A percentile compares a stretch with the other conserved stretches of the same genome.
These are phyloP conservation scores for Pygoscelis antarcticus DNA, from an alignment of 2,113 vertebrate genomes.

Conservation along the genomic window DNA sequence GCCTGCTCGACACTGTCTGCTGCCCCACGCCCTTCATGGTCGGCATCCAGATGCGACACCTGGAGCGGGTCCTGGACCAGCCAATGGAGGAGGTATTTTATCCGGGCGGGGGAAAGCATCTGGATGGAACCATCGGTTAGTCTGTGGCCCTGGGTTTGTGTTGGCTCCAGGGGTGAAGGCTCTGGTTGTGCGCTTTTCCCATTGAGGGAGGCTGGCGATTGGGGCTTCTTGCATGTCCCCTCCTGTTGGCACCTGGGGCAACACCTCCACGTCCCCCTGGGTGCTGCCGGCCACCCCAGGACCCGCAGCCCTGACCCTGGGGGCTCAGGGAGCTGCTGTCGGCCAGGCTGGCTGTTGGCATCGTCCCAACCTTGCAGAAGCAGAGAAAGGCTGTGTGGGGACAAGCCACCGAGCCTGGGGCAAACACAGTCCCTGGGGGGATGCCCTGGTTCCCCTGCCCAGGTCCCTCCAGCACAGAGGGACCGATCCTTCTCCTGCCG, in stretches of 20 bases:
- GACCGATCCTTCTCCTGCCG: background rate
- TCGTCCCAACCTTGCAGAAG: background rate
- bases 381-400: background rate
- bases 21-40: conserved; percentile 95
- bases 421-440: background rate
- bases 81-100: conserved; percentile 80
- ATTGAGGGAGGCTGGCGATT: background rate
- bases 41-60: conserved; percentile 86
- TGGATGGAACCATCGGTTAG: fast-evolving
- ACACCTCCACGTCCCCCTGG: fast-evolving
- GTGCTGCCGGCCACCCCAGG: background rate
- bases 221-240: background rate
- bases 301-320: background rate
- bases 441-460: background rate
- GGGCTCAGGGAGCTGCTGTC: background rate
- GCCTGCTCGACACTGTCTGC: conserved; percentile 90
- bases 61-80: conserved; percentile 81
- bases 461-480: background rate
- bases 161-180: background rate
- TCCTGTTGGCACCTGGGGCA: background rate
- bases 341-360: background rate
- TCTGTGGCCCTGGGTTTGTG: fast-evolving
- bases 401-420: background rate
- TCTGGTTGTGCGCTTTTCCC: background rate
- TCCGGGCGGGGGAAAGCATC: fast-evolving